A percentile compares a stretch with the other conserved stretches of the same genome.
These are phyloP conservation scores for Idaea aversata DNA, from an alignment of 2,888 invertebrate species.

Conservation along the genomic window DNA sequence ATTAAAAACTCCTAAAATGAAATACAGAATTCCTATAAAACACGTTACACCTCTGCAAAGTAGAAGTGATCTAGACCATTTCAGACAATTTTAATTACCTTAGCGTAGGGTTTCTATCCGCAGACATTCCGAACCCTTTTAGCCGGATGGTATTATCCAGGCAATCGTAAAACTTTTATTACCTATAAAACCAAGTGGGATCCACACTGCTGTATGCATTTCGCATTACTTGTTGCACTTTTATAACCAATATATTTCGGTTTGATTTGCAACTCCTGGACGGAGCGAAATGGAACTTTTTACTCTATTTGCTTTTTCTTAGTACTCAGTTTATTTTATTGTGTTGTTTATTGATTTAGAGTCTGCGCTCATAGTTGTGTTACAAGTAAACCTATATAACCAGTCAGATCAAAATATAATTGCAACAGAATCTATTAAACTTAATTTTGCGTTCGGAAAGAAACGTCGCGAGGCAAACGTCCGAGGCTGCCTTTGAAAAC, in stretches of 20 bases:
- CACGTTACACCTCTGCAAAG: not conserved
- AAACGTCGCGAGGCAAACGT: too few species aligned
- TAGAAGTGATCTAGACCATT: conserved; percentile 9
- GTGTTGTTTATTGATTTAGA: not conserved
- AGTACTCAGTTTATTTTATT: conserved; percentile 7
- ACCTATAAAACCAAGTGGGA: conserved; percentile 76
- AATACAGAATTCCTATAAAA: not conserved
- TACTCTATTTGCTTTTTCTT: conserved; percentile 38
- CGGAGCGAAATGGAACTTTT: conserved; percentile 54
- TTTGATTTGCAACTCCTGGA: conserved; percentile 77
- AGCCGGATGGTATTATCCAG: conserved; percentile 76
- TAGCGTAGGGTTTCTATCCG: conserved; percentile 39
- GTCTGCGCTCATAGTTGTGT: not conserved
- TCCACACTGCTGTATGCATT: conserved; percentile 64
- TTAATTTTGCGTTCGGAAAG: too few species aligned
- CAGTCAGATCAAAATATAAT: too few species aligned
- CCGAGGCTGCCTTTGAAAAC: too few species aligned
- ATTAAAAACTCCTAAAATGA: not conserved
- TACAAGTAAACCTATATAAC: not conserved
- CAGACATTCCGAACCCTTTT: conserved; percentile 68
- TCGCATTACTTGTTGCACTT: conserved; percentile 77
- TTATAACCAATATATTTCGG: conserved; percentile 78
- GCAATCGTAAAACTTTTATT: conserved; percentile 72
- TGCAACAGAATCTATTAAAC: too few species aligned
- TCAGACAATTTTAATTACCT: conserved; percentile 70